phyloP scores from a whole-genome alignment of 2,113 vertebrate genomes.

The Aphelocoma coerulescens region DNA sequence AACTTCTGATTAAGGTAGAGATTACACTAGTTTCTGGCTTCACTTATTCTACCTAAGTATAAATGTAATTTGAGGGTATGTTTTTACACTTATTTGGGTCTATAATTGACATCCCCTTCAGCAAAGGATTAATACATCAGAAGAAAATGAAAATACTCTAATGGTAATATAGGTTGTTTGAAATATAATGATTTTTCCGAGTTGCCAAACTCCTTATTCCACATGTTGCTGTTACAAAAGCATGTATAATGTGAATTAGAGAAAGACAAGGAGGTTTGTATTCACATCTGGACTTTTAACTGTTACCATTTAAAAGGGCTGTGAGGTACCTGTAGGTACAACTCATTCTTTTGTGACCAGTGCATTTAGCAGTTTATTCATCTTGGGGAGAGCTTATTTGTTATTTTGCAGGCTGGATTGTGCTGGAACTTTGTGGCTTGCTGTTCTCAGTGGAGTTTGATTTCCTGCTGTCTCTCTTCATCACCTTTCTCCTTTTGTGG shows the following conservation, averaged over 20 bases:
- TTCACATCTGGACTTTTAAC: background rate
- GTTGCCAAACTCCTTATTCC: background rate
- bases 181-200: background rate
- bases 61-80: background rate
- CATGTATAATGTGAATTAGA: background rate
- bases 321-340: background rate
- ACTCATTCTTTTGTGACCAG: background rate
- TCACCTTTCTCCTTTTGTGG: constrained; percentile 7
- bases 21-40: background rate
- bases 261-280: background rate
- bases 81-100: background rate
- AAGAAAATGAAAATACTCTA: background rate
- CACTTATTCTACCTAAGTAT: background rate
- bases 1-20: background rate
- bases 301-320: background rate
- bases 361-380: background rate
- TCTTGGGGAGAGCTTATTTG: constrained; percentile 24
- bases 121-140: background rate
- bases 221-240: background rate
- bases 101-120: background rate
- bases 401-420: constrained; percentile 6
- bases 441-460: constrained; percentile 38
- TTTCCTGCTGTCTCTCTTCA: constrained; percentile 35
- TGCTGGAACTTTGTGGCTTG: background rate
- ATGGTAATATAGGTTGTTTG: background rate